These are phyloP conservation scores for Dione vanillae DNA, from an alignment of 2,888 invertebrate species.

Conservation along the genomic window DNA sequence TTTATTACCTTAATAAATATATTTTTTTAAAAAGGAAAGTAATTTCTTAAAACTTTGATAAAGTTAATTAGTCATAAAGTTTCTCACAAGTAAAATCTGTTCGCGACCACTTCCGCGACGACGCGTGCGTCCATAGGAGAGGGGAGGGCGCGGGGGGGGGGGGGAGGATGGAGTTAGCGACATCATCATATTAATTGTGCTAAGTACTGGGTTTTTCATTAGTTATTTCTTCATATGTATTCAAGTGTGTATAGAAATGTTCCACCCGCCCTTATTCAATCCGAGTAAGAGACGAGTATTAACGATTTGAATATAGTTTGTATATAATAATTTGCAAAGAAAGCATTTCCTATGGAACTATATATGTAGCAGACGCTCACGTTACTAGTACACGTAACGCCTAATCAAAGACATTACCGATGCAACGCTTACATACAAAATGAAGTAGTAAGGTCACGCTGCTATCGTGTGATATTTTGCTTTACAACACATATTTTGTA, in stretches of 20 bases:
- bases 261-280: background rate
- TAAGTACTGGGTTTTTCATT: background rate
- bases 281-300: background rate
- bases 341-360: constrained; percentile 1
- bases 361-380: background rate
- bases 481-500: background rate
- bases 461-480: background rate
- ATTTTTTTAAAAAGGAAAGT: background rate
- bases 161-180: no score
- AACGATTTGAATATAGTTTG: background rate
- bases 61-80: background rate
- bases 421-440: background rate
- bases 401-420: background rate
- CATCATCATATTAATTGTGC: no score
- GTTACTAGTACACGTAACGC: background rate
- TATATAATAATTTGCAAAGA: background rate
- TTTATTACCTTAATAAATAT: background rate
- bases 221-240: background rate
- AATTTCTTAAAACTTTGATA: background rate
- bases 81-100: background rate
- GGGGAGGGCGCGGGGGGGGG: no score
- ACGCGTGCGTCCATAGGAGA: no score
- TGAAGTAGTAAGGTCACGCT: background rate
- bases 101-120: background rate
- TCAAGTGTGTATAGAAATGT: background rate